Conservation (phyloP, 2,888 invertebrate species). For the Mycogona germanica region DNA sequence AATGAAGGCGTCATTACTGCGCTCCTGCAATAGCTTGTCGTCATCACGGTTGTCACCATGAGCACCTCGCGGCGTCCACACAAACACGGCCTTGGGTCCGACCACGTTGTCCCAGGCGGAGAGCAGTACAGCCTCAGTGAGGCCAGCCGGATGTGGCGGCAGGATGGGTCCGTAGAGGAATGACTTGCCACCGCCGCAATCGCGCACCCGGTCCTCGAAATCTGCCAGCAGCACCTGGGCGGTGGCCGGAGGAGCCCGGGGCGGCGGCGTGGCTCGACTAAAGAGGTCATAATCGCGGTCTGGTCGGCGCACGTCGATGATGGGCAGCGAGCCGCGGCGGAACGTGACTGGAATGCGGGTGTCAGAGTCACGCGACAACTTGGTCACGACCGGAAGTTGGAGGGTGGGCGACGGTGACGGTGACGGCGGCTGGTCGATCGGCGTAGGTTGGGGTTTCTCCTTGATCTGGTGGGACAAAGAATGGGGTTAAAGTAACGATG, state of each 20-base stretch:
- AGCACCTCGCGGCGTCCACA: conserved; percentile 11
- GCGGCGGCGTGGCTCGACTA: too few relatives aligned
- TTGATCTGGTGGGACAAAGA: too few relatives aligned
- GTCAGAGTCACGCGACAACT: too few relatives aligned
- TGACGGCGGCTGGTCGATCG: too few relatives aligned
- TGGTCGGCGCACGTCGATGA: neutral
- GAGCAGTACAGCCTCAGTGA: conserved; percentile 12
- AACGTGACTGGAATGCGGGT: neutral
- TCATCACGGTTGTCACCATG: neutral
- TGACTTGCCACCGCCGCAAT: conserved; percentile 14
- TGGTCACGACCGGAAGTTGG: too few relatives aligned
- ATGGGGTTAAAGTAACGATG: too few relatives aligned
- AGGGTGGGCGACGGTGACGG: too few relatives aligned
- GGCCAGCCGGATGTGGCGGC: conserved; percentile 1
- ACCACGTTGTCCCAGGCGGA: conserved; percentile 19
- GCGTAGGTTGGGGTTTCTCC: too few relatives aligned
- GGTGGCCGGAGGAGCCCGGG: neutral
- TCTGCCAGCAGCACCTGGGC: neutral
- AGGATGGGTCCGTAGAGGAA: conserved; percentile 11
- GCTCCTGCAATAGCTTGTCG: too few relatives aligned
- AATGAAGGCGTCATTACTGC: too few relatives aligned
- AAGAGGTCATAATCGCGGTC: neutral
- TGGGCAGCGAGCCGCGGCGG: neutral
- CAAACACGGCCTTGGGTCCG: conserved; percentile 16
- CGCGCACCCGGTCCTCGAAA: neutral